Percentiles rank a stretch among this genome's conserved stretches.
phyloP scores from a whole-genome alignment of 1,140 invertebrate genomes.

The Sycophaga agraensis region DNA sequence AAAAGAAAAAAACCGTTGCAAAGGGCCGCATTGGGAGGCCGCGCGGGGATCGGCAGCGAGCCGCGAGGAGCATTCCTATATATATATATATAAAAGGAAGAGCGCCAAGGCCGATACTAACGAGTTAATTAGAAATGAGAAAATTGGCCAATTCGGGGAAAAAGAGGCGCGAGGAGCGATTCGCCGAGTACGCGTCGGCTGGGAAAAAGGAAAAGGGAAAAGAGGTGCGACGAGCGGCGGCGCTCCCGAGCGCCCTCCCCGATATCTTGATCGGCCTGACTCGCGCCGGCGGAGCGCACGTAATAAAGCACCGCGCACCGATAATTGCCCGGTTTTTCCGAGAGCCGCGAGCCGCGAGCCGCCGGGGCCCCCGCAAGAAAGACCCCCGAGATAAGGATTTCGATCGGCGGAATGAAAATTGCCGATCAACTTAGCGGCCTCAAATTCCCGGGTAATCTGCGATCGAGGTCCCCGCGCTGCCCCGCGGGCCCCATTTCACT shows the following conservation, averaged over 20 bases:
- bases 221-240: not conserved
- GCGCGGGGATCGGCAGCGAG: too few species aligned
- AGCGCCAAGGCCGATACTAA: not conserved
- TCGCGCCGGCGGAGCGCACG: slow-evolving; percentile 16
- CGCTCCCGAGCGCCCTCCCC: not conserved
- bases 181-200: not conserved
- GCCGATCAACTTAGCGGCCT: slow-evolving; percentile 54
- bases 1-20: too few species aligned
- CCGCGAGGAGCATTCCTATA: too few species aligned
- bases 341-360: slow-evolving; percentile 33
- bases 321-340: slow-evolving; percentile 52
- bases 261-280: slow-evolving; percentile 16
- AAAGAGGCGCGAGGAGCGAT: not conserved
- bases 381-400: slow-evolving; percentile 52
- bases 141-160: slow-evolving; percentile 8
- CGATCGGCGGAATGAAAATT: slow-evolving; percentile 55
- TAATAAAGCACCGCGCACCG: slow-evolving; percentile 48
- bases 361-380: slow-evolving; percentile 24
- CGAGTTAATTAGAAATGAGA: slow-evolving; percentile 24
- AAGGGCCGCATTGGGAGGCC: too few species aligned
- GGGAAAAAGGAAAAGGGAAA: not conserved
- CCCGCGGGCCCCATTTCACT: slow-evolving; percentile 6
- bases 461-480: slow-evolving; percentile 41
- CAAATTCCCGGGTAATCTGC: slow-evolving; percentile 49
- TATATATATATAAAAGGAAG: not conserved